Evolutionary conservation across 1,140 invertebrate species (phyloP), one percentile per base, ranked within the genome.

Genomic region (Drosophila ananassae): DNA sequence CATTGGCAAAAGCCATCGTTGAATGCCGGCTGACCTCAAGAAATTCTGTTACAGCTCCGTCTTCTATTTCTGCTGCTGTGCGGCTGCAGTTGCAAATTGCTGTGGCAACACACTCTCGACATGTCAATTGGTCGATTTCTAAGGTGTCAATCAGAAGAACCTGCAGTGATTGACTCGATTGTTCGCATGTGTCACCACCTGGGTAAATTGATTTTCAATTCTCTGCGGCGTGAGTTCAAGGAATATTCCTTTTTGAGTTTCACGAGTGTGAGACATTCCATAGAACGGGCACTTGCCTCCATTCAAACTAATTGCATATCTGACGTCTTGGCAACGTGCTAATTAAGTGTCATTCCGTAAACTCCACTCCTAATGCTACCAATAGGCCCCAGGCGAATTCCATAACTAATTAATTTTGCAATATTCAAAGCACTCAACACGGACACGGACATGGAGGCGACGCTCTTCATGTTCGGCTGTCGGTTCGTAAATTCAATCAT

Each of bases 391-490:
- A 12, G 52, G 52, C 34, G 25, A 69, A 69, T 69, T 69, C 67
- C 64, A 69, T 32, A 58, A 76, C 71, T 72, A 84, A 83, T 84
- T 83, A 79, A 58, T 63, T 53, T 71, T 61, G 53, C 59, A 77
- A 72, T 55, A 73, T 57, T 51, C 28, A 60, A 61, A 47, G 47
- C 51, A 37, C 54, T 32, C 13, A 6, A 7, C 39, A 48, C 47
- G 41, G 32, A 21, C 41, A 7, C 2, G 41, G 34, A 37, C 34
- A 37, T 8, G 30, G 30, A 32, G 6, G 2, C 30, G 30, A 17
- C 12, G 34, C 12, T 37, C 12, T 37, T 25, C 13, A 24, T 50
- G 32, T 9, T 30, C 41, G 59, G 63, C 52, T 28, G 5, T 30
- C 41, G 59, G 63, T 44, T 28, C 9, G 25, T 25, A 59, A 75